Evolutionary conservation across 2,888 invertebrate species (phyloP).

Genomic region (Drosophila anomelani): DNA sequence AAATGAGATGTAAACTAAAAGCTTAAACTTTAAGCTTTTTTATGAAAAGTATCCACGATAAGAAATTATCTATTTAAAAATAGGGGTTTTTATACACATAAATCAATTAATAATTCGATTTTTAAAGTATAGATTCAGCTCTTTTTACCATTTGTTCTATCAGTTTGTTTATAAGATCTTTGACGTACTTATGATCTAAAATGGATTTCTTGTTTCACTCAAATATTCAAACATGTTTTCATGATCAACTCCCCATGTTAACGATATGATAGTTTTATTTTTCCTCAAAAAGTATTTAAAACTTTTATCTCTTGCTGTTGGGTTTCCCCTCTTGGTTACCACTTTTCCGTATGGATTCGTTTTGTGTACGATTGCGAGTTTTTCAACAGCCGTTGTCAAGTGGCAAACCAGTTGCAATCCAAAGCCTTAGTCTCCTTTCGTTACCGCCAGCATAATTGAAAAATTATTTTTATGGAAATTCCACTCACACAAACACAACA

Average conservation of each 20-base stretch:
- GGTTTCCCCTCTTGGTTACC: neutral
- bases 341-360: slow-evolving; percentile 6
- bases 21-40: neutral
- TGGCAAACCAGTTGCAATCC: slow-evolving; percentile 56
- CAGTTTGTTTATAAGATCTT: neutral
- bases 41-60: neutral
- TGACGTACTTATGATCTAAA: neutral
- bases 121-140: no score
- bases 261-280: neutral
- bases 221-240: neutral
- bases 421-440: slow-evolving; percentile 43
- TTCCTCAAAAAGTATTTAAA: neutral
- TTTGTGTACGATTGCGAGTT: slow-evolving; percentile 13
- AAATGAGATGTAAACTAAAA: neutral
- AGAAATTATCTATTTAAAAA: neutral
- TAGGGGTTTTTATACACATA: neutral
- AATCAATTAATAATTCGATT: no score
- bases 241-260: neutral
- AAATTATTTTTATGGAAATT: slow-evolving; percentile 75
- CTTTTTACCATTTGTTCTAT: no score
- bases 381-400: slow-evolving; percentile 56
- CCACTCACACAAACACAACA: slow-evolving; percentile 24
- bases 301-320: no score
- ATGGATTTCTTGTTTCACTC: neutral
- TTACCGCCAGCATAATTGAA: slow-evolving; percentile 64